Base-by-base conservation (phyloP, 2,888 invertebrate genomes). In the Carpatolechia fugitivella region DNA sequence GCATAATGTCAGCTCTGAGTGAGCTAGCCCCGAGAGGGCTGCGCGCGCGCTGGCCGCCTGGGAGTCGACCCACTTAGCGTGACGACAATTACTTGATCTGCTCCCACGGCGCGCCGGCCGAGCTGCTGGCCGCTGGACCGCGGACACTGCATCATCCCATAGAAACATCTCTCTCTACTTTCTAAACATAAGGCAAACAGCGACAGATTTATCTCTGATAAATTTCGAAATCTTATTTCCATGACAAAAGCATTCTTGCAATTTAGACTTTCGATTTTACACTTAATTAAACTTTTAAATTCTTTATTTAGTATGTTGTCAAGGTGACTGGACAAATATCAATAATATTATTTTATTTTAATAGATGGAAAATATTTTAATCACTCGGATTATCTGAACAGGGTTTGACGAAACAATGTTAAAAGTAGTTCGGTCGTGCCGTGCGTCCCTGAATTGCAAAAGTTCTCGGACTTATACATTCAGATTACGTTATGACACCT, bases 1-100 rank as follows among this genome's bases (percentile, higher is more conserved):
- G 74, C 84, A 85, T 81, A 79, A 78, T 72, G 71, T 63, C 59
- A 65, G 72, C 70, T 76, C 69, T 68, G 74, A 78, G 77, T 78
- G 72, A 75, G 74, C 74, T 74, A 8, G 35, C 40, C 40, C 40
- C 72, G 70, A 74, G 76, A 72, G 74, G 24, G 3, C 24, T 6
- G 6, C 24, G 3, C 6, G 3, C 24, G 6, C 24, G 24, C 44
- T 29, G 4, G 41, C 41, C 41, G 41, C 41, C 20, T 18, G 41
- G 24, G 16, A 10, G 41, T 16, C 76, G 78, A 78, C 84, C 82
- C 68, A 82, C 78, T 74, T 80, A 63, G 63, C 60, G 64, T 67
- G 74, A 77, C 74, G 74, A 68, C 76, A 77, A 77, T 73, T 70
- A 69, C 68, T 74, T 68, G 66, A 68, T 70, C 35, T 16, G 36